phyloP scores from a whole-genome alignment of 53 echinoderm and acorn worm species.

The Arbacia lixula region DNA sequence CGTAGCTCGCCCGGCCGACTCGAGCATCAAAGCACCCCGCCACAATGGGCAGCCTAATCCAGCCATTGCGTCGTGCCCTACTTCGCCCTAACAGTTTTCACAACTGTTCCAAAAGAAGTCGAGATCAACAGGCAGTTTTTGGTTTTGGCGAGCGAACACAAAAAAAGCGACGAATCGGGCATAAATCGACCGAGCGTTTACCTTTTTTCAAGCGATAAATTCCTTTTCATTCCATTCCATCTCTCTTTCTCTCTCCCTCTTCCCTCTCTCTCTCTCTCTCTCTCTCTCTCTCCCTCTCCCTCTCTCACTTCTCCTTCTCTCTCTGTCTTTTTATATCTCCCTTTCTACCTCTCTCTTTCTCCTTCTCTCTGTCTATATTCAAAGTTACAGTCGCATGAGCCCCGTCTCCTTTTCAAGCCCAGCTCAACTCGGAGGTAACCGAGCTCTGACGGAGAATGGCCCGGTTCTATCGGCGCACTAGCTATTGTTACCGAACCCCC shows the following conservation, averaged over 20 bases:
- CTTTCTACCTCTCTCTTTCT: conserved; percentile 11
- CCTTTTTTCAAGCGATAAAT: conserved; percentile 54
- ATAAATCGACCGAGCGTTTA: conserved; percentile 62
- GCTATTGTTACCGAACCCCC: conserved; percentile 55
- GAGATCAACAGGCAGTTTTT: conserved; percentile 54
- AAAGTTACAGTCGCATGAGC: conserved; percentile 52
- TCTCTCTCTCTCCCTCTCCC: not conserved
- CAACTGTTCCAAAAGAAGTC: conserved; percentile 49
- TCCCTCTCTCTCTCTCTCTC: not conserved
- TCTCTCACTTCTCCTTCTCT: not conserved
- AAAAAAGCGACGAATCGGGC: conserved; percentile 59
- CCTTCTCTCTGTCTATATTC: not conserved
- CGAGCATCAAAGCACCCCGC: conserved; percentile 55
- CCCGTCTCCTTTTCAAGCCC: too few species aligned
- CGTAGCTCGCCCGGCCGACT: conserved; percentile 22
- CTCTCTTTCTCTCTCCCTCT: conserved; percentile 39
- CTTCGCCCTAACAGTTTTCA: conserved; percentile 58
- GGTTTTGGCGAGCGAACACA: conserved; percentile 32
- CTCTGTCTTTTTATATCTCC: not conserved
- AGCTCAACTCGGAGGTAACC: conserved; percentile 22
- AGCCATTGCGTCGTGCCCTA: conserved; percentile 42
- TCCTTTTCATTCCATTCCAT: conserved; percentile 4
- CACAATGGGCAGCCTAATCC: conserved; percentile 51
- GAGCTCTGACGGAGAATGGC: conserved; percentile 36
- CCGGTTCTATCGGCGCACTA: conserved; percentile 27